phyloP scores from a whole-genome alignment of 2,888 invertebrate species.

The Melieria picta region DNA sequence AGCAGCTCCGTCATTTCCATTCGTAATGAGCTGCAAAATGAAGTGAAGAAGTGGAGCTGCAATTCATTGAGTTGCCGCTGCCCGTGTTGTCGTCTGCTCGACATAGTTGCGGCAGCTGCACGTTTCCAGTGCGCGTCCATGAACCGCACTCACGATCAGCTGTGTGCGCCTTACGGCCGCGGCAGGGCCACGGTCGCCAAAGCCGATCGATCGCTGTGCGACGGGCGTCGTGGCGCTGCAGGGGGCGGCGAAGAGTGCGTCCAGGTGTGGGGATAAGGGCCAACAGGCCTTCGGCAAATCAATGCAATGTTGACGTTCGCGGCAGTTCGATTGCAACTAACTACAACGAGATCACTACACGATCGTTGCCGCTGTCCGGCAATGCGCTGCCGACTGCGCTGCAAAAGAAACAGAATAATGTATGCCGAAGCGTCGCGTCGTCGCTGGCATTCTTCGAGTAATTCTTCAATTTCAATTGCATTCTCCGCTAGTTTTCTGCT shows the following conservation, averaged over 20 bases:
- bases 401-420: slow-evolving; percentile 7
- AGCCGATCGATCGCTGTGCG: neutral
- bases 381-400: no score
- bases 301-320: slow-evolving; percentile 16
- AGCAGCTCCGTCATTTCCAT: slow-evolving; percentile 53
- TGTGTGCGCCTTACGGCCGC: slow-evolving; percentile 39
- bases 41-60: slow-evolving; percentile 54
- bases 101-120: neutral
- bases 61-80: slow-evolving; percentile 59
- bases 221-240: neutral
- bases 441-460: slow-evolving; percentile 60
- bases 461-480: slow-evolving; percentile 65
- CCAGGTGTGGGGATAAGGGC: neutral
- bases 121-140: slow-evolving; percentile 20
- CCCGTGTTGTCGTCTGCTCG: no score
- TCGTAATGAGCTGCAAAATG: slow-evolving; percentile 56
- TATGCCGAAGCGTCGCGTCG: slow-evolving; percentile 17
- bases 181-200: slow-evolving; percentile 3
- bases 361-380: neutral
- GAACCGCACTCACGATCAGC: slow-evolving; percentile 50
- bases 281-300: slow-evolving; percentile 3
- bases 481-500: slow-evolving; percentile 52
- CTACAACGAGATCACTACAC: neutral
- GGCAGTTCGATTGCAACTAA: neutral
- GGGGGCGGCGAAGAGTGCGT: neutral